A percentile compares a stretch with the other conserved stretches of the same genome.
These are phyloP conservation scores for Grammomys dolichurus DNA, from an alignment of 2,113 vertebrate species.

Conservation along the genomic window DNA sequence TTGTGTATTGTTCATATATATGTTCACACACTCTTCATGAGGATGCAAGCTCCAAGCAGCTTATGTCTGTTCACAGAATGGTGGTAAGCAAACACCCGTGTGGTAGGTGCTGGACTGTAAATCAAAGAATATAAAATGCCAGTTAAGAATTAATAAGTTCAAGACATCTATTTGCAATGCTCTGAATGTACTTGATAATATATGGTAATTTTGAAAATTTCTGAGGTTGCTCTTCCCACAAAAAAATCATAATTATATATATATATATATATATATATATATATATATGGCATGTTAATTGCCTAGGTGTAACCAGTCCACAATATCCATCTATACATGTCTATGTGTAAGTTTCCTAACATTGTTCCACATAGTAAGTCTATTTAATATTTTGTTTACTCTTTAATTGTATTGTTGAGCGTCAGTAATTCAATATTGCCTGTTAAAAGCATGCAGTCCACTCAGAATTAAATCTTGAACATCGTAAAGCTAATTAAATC, in stretches of 20 bases:
- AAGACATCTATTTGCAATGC: neutral
- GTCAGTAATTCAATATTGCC: neutral
- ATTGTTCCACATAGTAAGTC: neutral
- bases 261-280: no score
- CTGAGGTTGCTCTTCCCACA: neutral
- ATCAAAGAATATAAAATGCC: neutral
- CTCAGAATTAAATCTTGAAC: neutral
- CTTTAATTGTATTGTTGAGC: neutral
- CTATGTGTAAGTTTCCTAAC: neutral
- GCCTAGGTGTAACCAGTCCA: neutral
- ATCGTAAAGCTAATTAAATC: neutral
- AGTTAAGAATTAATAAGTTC: neutral
- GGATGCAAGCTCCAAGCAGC: neutral
- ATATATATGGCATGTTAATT: neutral
- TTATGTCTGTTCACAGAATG: neutral
- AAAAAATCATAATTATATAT: neutral
- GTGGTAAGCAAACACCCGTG: rapidly evolving
- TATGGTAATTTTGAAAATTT: neutral
- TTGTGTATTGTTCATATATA: neutral
- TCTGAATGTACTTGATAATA: neutral
- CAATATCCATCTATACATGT: neutral
- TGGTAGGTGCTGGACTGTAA: no score
- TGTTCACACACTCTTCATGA: neutral
- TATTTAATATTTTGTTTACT: neutral
- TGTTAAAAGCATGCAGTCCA: neutral